These are phyloP conservation scores for Trinectes maculatus DNA, from an alignment of 2,113 vertebrate genomes.

Conservation along the genomic window DNA sequence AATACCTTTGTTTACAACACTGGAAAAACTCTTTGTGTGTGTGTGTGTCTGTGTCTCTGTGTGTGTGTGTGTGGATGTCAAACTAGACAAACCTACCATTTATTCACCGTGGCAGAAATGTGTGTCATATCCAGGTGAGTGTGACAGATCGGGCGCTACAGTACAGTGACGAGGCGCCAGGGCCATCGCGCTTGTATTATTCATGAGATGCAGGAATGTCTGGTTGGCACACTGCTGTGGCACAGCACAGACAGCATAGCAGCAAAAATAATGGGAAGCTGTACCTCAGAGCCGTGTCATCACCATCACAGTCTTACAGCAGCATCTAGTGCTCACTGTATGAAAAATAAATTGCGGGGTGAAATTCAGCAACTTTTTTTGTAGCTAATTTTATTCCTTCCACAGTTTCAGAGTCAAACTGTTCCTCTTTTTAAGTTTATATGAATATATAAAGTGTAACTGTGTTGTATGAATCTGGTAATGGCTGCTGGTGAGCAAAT, in stretches of 20 bases:
- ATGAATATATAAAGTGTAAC: too few species aligned
- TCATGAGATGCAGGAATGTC: constrained; percentile 60
- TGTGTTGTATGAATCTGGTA: too few species aligned
- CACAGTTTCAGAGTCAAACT: not conserved
- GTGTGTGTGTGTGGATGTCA: constrained; percentile 34
- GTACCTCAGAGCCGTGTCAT: constrained; percentile 36
- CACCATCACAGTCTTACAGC: constrained; percentile 50
- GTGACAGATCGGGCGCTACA: constrained; percentile 65
- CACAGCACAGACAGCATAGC: constrained; percentile 37
- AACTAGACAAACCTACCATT: constrained; percentile 62
- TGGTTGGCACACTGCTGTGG: constrained; percentile 42
- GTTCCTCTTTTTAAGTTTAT: not conserved
- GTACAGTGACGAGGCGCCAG: constrained; percentile 48
- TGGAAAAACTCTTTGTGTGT: constrained; percentile 45
- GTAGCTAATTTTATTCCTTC: rapidly evolving
- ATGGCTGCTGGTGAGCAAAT: too few species aligned
- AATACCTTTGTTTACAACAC: constrained; percentile 52
- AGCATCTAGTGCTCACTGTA: constrained; percentile 61
- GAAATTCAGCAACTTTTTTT: not conserved
- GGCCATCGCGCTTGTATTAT: constrained; percentile 66
- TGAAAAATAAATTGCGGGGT: constrained; percentile 7
- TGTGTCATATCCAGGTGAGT: constrained; percentile 67
- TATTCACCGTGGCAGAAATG: constrained; percentile 53
- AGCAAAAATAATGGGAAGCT: constrained; percentile 44
- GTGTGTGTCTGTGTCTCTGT: constrained; percentile 7